phyloP scores from a whole-genome alignment of 2,888 invertebrate genomes.

The Dorcus parallelipipedus region DNA sequence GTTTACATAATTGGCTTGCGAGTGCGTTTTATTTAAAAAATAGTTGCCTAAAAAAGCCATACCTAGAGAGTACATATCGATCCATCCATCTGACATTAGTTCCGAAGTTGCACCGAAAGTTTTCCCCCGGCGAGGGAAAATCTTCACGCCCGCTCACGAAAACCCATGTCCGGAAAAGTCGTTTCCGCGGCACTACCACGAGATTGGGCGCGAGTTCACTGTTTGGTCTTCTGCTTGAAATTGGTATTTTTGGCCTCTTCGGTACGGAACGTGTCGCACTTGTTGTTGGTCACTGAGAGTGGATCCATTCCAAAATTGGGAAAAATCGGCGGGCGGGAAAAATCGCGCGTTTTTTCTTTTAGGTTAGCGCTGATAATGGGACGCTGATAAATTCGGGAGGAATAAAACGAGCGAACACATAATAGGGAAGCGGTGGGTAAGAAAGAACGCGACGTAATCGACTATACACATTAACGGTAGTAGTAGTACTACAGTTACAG shows the following conservation, averaged over 20 bases:
- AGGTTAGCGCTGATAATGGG: conserved; percentile 3
- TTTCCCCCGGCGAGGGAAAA: conserved; percentile 11
- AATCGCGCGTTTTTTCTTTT: conserved; percentile 1
- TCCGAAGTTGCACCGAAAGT: conserved; percentile 2
- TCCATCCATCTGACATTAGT: conserved; percentile 37
- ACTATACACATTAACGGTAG: conserved; percentile 47
- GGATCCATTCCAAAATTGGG: too few relatives aligned
- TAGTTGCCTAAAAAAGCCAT: conserved; percentile 24
- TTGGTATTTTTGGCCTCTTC: too few relatives aligned
- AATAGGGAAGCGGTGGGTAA: conserved; percentile 21
- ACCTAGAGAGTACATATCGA: conserved; percentile 48
- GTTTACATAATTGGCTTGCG: conserved; percentile 6
- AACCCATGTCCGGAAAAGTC: background rate
- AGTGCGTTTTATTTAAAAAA: background rate
- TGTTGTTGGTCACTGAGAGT: too few relatives aligned
- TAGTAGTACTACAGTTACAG: conserved; percentile 50
- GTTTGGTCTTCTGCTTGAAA: too few relatives aligned
- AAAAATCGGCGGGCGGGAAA: too few relatives aligned
- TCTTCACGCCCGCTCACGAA: conserved; percentile 5
- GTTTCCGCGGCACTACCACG: background rate
- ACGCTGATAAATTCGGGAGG: conserved; percentile 3
- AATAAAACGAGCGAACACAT: conserved; percentile 10
- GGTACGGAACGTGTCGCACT: too few relatives aligned
- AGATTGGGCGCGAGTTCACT: too few relatives aligned
- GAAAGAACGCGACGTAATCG: conserved; percentile 30